Base-by-base conservation (phyloP, 2,888 invertebrate species). In the Cephus sareptanus region DNA sequence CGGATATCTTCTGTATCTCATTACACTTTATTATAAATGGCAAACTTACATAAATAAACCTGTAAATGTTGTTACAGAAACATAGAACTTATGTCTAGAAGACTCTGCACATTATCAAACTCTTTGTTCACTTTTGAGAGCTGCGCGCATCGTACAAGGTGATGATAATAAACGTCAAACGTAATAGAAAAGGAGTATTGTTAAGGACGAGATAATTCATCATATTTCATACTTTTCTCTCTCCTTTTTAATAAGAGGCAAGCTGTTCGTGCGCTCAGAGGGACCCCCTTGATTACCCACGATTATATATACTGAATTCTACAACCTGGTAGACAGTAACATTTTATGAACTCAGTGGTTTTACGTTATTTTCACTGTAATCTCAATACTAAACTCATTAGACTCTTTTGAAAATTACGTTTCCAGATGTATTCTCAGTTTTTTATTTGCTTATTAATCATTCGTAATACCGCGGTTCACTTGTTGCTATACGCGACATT, bases 21-120 rank as follows among this genome's bases (percentile, higher is more conserved):
- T 87, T 88, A 87, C 84, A 87, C 87, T 90, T 90, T 90, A 90
- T 90, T 91, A 88, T 83, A 90, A 89, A 88, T 89, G 90, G 87
- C 87, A 88, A 89, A 90, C 85, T 90, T 90, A 90, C 90, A 90
- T 87, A 86, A 89, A 86, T 86, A 87, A 89, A 86, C 85, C 87
- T 88, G 87, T 87, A 86, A 84, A 85, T 88, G 84, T 86, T 82
- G 81, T 85, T 89, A 90, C 89, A 89, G 87, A 86, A 89, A 90
- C 89, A 87, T 87, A 89, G 87, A 90, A 87, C 91, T 90, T 90
- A 90, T 80, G 84, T 85, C 89, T 90, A 90, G 75, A 81, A 75
- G 74, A 76, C 79, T 71, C 71, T 71, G 34, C 71, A 23, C 71
- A 34, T 34, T 15, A 31, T 71, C 31, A 71, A 71, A 71, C 71